Evolutionary conservation across 2,797 vertebrate species (phyloP), one percentile per base, ranked within the genome.

Genomic region (Nyctibius grandis): DNA sequence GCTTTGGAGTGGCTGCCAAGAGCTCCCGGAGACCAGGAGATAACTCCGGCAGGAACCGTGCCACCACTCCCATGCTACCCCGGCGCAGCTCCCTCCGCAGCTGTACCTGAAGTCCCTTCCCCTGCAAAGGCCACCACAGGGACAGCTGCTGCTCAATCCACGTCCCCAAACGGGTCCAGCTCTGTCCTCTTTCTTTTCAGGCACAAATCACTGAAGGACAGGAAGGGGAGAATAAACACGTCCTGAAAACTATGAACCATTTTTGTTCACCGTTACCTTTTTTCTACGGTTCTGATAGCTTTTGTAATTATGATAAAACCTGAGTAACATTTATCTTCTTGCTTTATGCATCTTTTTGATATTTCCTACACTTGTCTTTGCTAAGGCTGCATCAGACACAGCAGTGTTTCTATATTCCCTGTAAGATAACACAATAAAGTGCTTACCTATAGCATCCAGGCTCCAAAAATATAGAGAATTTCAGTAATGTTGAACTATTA

Each of bases 1-100:
- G 87, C 36, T 63, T 92, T 1, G 0, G 89, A 80, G 90, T 20
- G 70, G 91, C 82, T 97, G 93, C 95, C 97, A 96, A 95, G 86
- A 88, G 77, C 64, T 91, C 50, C 57, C 89, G 78, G 73, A 84
- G 54, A 76, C 61, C n/a, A 91, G 61, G 61, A 86, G 93, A 44
- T 40, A 68, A 95, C 40, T 92, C 70, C 11, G 3, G 31, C 20
- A 87, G 88, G 73, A 84, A 85, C 45, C 5, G 1, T 7, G 6
- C 60, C 56, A 50, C 48, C 3, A 12, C 51, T 93, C 65, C 91
- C 15, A 22, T 63, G 70, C 81, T 83, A 80, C 42, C 57, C 57
- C 1, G 5, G 60, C 63, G 44, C 75, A 79, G 74, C 44, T 76
- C 11, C 44, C 25, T 56, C 73, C 59, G 53, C 68, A 48, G 72